Conservation (phyloP, 2,113 vertebrate species). For the Lasiurus cinereus region DNA sequence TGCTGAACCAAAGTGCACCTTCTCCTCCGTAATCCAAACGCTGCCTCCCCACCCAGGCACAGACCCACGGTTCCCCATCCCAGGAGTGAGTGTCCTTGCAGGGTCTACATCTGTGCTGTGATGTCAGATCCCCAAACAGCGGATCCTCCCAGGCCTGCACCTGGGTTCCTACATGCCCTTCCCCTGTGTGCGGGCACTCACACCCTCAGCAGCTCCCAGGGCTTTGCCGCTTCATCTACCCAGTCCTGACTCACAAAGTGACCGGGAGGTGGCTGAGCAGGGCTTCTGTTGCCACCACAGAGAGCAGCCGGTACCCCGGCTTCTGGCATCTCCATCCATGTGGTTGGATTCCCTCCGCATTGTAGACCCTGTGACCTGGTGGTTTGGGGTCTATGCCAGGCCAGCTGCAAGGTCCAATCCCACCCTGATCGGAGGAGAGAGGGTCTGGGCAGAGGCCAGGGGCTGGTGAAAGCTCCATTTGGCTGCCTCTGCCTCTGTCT, state of each 20-base stretch:
- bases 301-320: not conserved
- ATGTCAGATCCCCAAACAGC: not conserved
- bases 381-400: not conserved
- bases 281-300: accelerated
- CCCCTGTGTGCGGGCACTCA: not conserved
- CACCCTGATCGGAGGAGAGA: not conserved
- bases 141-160: not conserved
- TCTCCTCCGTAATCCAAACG: not conserved
- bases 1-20: not conserved
- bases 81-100: not conserved
- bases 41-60: not conserved
- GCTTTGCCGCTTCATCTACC: not conserved
- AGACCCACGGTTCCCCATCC: not conserved
- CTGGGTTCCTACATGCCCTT: not conserved
- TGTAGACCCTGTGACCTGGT: not conserved
- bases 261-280: not conserved
- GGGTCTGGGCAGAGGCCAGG: not conserved
- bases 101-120: not conserved
- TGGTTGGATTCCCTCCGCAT: not conserved
- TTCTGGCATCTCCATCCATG: not conserved
- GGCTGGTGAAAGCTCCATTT: not conserved
- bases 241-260: not conserved
- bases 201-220: not conserved
- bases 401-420: not conserved
- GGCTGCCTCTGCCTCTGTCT: not conserved